These are phyloP conservation scores for Tetranychus urticae DNA, from an alignment of 1,140 invertebrate genomes.

Conservation along the genomic window DNA sequence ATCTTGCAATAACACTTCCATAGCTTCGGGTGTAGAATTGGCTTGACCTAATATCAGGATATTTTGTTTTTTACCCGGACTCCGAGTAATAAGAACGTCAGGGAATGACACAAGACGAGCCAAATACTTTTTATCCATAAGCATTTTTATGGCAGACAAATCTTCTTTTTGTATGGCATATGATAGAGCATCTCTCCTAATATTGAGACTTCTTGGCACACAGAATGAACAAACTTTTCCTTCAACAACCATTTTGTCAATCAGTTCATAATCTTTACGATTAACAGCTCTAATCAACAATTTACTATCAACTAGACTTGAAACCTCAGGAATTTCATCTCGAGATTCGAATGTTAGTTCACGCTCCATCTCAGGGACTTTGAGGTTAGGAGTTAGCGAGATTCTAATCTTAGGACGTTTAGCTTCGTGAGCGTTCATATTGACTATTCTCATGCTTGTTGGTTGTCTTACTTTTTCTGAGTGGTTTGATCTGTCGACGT, in stretches of 20 bases:
- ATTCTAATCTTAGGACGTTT: background rate
- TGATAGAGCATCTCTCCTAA: conserved; percentile 16
- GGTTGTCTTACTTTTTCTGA: too few species aligned
- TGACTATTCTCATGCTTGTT: too few species aligned
- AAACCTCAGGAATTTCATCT: conserved; percentile 23
- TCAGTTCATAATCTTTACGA: conserved; percentile 17
- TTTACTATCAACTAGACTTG: conserved; percentile 21
- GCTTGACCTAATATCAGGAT: background rate
- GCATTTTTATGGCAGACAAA: conserved; percentile 16
- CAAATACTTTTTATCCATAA: conserved; percentile 15
- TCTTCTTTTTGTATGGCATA: conserved; percentile 21
- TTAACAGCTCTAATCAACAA: conserved; percentile 23
- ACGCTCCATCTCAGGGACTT: conserved; percentile 20
- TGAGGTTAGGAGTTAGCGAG: conserved; percentile 1
- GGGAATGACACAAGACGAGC: conserved; percentile 12
- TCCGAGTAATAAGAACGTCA: background rate
- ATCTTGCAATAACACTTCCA: background rate
- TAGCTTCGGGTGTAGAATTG: background rate
- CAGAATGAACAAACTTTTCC: conserved; percentile 18
- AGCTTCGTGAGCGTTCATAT: background rate
- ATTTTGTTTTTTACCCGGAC: background rate
- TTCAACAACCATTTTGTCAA: conserved; percentile 19
- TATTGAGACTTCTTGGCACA: conserved; percentile 11
- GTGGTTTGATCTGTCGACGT: too few species aligned
- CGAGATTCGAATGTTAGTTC: conserved; percentile 26